phyloP scores from a whole-genome alignment of 2,888 invertebrate species.

The Oxycera nigricornis region DNA sequence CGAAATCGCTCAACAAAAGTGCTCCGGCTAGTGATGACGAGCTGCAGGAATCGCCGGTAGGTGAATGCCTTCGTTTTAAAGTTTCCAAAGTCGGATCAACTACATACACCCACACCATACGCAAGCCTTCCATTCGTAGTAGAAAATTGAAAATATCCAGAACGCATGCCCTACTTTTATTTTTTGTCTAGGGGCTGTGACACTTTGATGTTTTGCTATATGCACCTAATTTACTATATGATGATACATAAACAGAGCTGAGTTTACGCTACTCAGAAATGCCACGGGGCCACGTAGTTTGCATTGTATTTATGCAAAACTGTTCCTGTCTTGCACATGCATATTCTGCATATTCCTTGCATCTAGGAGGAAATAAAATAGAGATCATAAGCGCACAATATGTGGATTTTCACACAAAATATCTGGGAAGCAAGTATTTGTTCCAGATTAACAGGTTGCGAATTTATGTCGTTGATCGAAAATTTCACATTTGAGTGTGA shows the following conservation, averaged over 20 bases:
- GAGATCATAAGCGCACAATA: too few relatives aligned
- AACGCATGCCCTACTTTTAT: slow-evolving; percentile 39
- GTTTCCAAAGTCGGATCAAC: not conserved
- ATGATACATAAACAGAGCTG: not conserved
- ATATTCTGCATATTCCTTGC: too few relatives aligned
- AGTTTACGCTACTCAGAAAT: too few relatives aligned
- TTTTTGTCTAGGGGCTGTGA: slow-evolving; percentile 3
- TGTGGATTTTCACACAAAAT: too few relatives aligned
- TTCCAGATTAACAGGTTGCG: too few relatives aligned
- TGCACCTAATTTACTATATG: not conserved
- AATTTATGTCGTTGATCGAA: too few relatives aligned
- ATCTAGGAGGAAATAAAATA: too few relatives aligned
- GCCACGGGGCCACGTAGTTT: too few relatives aligned
- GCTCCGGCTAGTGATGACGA: slow-evolving; percentile 29
- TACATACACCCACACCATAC: not conserved
- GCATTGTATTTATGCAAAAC: too few relatives aligned
- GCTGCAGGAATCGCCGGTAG: slow-evolving; percentile 34
- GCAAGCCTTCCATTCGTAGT: not conserved
- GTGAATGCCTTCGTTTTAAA: slow-evolving; percentile 26
- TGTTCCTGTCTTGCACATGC: too few relatives aligned
- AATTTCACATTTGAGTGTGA: too few relatives aligned
- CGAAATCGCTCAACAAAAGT: slow-evolving; percentile 14
- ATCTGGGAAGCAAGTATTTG: too few relatives aligned
- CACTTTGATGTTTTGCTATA: not conserved
- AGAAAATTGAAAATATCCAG: not conserved